Percentiles rank a stretch among this genome's conserved stretches.
These are phyloP conservation scores for Sminthurides bifidus DNA, from an alignment of 1,140 invertebrate species.

Conservation along the genomic window DNA sequence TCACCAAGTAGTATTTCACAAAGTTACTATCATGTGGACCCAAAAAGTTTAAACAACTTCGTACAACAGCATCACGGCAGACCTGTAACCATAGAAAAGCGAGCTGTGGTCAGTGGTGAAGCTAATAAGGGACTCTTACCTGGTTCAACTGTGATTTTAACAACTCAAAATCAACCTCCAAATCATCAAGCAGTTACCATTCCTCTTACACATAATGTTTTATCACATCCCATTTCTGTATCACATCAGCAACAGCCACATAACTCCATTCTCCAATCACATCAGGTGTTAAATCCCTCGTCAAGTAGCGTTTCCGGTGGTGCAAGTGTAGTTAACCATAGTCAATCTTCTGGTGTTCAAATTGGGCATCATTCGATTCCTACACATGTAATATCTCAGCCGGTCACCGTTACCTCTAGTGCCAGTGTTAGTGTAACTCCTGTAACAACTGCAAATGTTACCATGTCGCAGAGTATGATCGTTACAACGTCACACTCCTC, in stretches of 20 bases:
- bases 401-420: constrained; percentile 7
- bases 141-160: constrained; percentile 24
- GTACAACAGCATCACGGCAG: constrained; percentile 9
- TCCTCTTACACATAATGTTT: constrained; percentile 11
- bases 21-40: constrained; percentile 24
- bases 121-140: constrained; percentile 7
- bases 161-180: constrained; percentile 7
- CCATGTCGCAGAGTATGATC: too few relatives aligned
- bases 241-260: constrained; percentile 5
- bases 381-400: constrained; percentile 27
- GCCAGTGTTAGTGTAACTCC: neutral
- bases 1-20: constrained; percentile 9
- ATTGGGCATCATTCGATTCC: constrained; percentile 18
- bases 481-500: too few relatives aligned
- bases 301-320: neutral
- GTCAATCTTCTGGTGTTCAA: neutral
- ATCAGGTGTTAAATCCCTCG: constrained; percentile 7
- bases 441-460: constrained; percentile 2
- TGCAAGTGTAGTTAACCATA: neutral
- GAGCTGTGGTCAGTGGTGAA: constrained; percentile 1
- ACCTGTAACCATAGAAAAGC: constrained; percentile 26
- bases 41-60: constrained; percentile 6
- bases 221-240: constrained; percentile 15
- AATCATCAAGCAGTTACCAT: constrained; percentile 18
- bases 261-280: constrained; percentile 2